These are phyloP conservation scores for Gulo gulo DNA, from an alignment of 2,113 vertebrate species.

Conservation along the genomic window DNA sequence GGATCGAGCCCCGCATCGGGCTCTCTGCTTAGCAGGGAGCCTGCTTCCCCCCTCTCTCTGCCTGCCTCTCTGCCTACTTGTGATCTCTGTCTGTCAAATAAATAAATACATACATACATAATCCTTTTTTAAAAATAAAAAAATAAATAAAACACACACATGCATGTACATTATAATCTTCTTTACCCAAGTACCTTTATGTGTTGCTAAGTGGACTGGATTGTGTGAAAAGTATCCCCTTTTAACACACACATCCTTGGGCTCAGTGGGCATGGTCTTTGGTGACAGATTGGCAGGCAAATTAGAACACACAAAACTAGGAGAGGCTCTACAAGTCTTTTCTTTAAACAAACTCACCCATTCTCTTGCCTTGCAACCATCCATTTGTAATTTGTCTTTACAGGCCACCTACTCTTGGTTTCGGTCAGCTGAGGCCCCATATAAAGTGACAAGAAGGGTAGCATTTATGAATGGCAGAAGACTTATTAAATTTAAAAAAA, in stretches of 20 bases:
- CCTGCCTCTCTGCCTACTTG: too few species aligned
- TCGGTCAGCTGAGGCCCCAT: background rate
- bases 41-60: too few species aligned
- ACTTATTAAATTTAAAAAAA: background rate
- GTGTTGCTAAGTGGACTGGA: background rate
- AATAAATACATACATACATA: too few species aligned
- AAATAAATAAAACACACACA: background rate
- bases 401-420: background rate
- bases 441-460: background rate
- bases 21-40: too few species aligned
- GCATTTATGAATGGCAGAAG: background rate
- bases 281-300: background rate
- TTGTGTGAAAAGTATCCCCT: background rate
- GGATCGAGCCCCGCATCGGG: too few species aligned
- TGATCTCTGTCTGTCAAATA: too few species aligned
- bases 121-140: too few species aligned
- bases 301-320: background rate
- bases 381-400: background rate
- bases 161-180: background rate
- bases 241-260: background rate
- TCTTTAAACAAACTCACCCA: background rate
- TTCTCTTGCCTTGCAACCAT: slow-evolving; percentile 10
- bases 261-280: background rate
- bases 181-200: background rate
- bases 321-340: background rate